A percentile compares a stretch with the other conserved stretches of the same genome.
Conservation (phyloP, 2,113 vertebrate genomes). For the Copsychus sechellarum region DNA sequence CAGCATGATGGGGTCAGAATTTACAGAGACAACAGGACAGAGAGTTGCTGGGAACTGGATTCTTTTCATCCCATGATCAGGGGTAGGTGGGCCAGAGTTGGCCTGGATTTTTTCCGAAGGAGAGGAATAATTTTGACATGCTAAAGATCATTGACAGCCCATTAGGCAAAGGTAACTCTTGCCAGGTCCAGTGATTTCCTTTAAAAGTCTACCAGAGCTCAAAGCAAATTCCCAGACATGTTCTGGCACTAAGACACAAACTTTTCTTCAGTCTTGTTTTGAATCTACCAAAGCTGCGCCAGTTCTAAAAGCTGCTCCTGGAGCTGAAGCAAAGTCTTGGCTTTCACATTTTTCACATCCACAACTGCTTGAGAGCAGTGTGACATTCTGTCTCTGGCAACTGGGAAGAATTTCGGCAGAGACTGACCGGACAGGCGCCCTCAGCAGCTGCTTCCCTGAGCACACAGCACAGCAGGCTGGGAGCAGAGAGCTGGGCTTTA, state of each 20-base stretch:
- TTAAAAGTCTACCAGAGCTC: neutral
- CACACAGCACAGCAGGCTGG: neutral
- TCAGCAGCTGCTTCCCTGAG: neutral
- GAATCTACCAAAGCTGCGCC: neutral
- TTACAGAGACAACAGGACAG: neutral
- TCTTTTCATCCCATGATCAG: neutral
- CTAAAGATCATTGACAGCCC: neutral
- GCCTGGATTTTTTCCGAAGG: neutral
- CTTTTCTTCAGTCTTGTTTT: neutral
- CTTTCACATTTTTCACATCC: conserved; percentile 3
- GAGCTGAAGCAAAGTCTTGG: neutral
- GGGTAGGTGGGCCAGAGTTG: neutral
- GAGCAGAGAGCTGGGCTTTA: neutral
- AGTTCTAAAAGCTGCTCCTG: conserved; percentile 17
- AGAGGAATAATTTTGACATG: neutral
- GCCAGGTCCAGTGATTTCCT: neutral
- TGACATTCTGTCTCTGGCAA: conserved; percentile 21
- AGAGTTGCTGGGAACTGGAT: neutral
- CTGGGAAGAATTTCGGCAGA: neutral
- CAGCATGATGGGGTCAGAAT: neutral
- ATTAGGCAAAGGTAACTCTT: conserved; percentile 18
- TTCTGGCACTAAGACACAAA: conserved; percentile 13
- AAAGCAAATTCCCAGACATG: conserved; percentile 17
- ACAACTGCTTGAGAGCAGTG: neutral
- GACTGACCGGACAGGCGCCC: neutral